Base-by-base conservation (phyloP, 2,888 invertebrate genomes). In the Lypha dubia region DNA sequence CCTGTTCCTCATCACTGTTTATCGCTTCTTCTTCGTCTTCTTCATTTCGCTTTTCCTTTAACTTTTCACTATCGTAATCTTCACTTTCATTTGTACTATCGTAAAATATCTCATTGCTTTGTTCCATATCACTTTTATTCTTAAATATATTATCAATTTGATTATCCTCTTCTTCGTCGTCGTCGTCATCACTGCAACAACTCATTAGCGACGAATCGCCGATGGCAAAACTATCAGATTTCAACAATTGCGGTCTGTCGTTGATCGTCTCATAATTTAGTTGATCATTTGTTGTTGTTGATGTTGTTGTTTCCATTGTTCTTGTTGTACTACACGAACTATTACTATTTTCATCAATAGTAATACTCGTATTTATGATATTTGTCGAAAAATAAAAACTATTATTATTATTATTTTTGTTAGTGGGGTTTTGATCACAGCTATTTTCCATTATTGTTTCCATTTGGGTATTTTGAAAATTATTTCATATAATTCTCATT, bases 51-150 rank as follows among this genome's bases (percentile, higher is more conserved):
- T 65, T 20, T 67, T 58, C 17, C 22, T 44, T 56, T 11, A 7
- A 13, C 1, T 22, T 28, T 41, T 56, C 46, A 13, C 28, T 13
- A 44, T 63, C 41, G 3, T 3, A 17, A 28, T 74, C 56, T 46
- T 74, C 68, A 49, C 24, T 46, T 44, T 35, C 11, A 38, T 76
- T 76, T 70, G 81, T 76, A 76, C 75, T 82, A n/a, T 82, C 81
- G 32, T 63, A 79, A 46, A 46, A 83, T 20, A 74, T 62, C 9
- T 83, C 82, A 20, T 74, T 44, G 8, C 77, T 68, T 24, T 35
- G 58, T 17, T 73, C 60, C 8, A 24, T 28, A 20, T 71, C 60
- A 22, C 32, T 75, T 62, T 77, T 20, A 24, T 82, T 28, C 17
- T 75, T 71, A 35, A 58, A 56, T 3, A 13, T 17, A 49, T 17